Base-by-base conservation (phyloP, 2,888 invertebrate species). In the Caenorhabditis sp. region DNA sequence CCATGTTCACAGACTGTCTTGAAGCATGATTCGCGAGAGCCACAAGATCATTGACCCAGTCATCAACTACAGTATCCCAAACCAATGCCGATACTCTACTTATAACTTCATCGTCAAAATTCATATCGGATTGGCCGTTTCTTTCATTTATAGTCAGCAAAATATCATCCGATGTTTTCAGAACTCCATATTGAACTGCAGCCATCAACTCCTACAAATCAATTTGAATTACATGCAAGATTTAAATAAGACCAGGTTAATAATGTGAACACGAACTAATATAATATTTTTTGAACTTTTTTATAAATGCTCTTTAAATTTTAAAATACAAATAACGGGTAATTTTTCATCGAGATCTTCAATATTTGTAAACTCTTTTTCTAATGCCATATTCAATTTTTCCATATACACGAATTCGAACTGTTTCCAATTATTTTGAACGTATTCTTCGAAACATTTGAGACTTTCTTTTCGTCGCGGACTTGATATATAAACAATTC, bases 401-500 rank as follows among this genome's bases (percentile, higher is more conserved):
- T 31, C n/a, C 5, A 50, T 36, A 37, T 43, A 23, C 6, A 59
- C 55, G n/a, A 58, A 31, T 14, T 53, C 36, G 17, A 55, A 63
- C 43, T 60, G 49, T 14, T 57, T 19, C 66, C 66, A 66, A 26
- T 26, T 8, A 21, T 37, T 51, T 14, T 49, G 54, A 4, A 81
- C 69, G 43, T 68, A 64, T 17, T 73, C 59, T 12, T 66, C 53
- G 63, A 79, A 81, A 19, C 26, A 62, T 27, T 67, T 19, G 12
- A 82, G 66, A 49, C 73, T 73, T 27, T 70, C 71, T 60, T 79
- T 79, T 3, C 82, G 68, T 31, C 65, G 58, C 24, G 82, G 82
- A 26, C 75, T 66, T 31, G 69, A 68, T 12, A 82, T 26, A 37
- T 65, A 67, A 6, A 62, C 64, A 27, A 57, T 43, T 58, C 78